Percentiles rank a stretch among this genome's conserved stretches.
These are phyloP conservation scores for Periophthalmodon schlosseri DNA, from an alignment of 2,113 vertebrate genomes.

Conservation along the genomic window DNA sequence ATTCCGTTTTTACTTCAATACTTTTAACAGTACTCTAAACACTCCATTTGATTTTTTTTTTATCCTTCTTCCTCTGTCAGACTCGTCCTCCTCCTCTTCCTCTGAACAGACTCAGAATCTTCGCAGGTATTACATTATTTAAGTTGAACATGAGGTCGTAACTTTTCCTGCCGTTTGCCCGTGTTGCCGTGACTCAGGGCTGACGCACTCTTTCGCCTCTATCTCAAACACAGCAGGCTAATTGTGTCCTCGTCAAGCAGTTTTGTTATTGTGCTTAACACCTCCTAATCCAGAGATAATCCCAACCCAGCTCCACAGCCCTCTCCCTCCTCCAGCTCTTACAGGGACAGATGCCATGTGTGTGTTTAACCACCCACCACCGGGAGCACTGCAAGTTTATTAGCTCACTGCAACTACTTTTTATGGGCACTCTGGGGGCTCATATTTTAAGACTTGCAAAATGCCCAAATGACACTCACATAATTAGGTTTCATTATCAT, in stretches of 20 bases:
- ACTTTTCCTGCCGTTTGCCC: conserved; percentile 2
- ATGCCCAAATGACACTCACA: conserved; percentile 58
- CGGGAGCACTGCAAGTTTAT: conserved; percentile 50
- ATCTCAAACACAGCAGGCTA: conserved; percentile 62
- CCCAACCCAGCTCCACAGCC: conserved; percentile 58
- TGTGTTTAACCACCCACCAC: conserved; percentile 42
- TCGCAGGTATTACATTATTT: not conserved
- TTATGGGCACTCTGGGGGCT: conserved; percentile 33
- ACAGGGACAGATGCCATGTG: conserved; percentile 55
- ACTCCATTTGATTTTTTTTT: no score
- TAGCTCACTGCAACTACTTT: conserved; percentile 34
- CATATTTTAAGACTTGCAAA: conserved; percentile 39
- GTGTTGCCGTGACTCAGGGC: conserved; percentile 23
- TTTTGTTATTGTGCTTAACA: conserved; percentile 72
- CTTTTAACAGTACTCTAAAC: no score
- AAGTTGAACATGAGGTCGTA: conserved; percentile 10
- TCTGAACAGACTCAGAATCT: no score
- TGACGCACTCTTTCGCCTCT: conserved; percentile 34
- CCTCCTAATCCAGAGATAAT: conserved; percentile 76
- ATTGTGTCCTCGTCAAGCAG: conserved; percentile 64
- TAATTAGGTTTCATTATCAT: conserved; percentile 76
- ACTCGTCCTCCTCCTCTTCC: no score
- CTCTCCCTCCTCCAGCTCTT: conserved; percentile 44
- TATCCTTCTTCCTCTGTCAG: no score
- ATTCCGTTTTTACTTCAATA: no score